Evolutionary conservation across 2,888 invertebrate species (phyloP).

Genomic region (Pemphredon lugubris): DNA sequence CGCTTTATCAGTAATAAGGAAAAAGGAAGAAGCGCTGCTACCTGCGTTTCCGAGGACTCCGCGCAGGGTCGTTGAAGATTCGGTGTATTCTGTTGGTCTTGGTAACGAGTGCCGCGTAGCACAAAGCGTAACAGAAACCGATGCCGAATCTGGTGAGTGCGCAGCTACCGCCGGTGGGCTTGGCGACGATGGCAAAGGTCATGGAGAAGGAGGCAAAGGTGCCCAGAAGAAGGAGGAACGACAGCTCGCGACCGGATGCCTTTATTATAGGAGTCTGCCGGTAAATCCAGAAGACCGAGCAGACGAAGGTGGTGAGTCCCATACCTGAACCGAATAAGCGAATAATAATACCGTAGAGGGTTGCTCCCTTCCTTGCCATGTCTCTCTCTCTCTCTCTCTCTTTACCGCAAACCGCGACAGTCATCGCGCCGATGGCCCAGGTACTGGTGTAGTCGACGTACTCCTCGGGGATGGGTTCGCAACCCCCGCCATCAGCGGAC

Average conservation of each 20-base stretch:
- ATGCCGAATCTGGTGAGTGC: conserved; percentile 82
- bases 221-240: conserved; percentile 81
- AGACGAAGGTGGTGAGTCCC: conserved; percentile 80
- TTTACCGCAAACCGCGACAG: conserved; percentile 77
- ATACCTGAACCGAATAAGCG: conserved; percentile 81
- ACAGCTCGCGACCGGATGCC: conserved; percentile 83
- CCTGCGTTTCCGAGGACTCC: conserved; percentile 80
- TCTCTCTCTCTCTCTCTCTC: neutral
- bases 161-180: conserved; percentile 81
- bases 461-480: conserved; percentile 80
- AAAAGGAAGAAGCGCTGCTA: conserved; percentile 48
- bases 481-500: conserved; percentile 75
- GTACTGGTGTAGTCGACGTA: conserved; percentile 81
- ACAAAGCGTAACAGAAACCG: conserved; percentile 83
- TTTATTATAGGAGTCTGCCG: conserved; percentile 83
- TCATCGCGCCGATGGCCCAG: conserved; percentile 81
- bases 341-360: too few species aligned
- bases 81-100: conserved; percentile 83
- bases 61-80: conserved; percentile 81
- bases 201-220: conserved; percentile 82
- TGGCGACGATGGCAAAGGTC: conserved; percentile 82
- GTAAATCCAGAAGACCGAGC: conserved; percentile 82
- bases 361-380: too few species aligned
- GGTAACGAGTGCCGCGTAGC: conserved; percentile 83
- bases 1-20: too few species aligned